Evolutionary conservation across 2,113 vertebrate genomes (phyloP).

Genomic region (Vidua macroura): DNA sequence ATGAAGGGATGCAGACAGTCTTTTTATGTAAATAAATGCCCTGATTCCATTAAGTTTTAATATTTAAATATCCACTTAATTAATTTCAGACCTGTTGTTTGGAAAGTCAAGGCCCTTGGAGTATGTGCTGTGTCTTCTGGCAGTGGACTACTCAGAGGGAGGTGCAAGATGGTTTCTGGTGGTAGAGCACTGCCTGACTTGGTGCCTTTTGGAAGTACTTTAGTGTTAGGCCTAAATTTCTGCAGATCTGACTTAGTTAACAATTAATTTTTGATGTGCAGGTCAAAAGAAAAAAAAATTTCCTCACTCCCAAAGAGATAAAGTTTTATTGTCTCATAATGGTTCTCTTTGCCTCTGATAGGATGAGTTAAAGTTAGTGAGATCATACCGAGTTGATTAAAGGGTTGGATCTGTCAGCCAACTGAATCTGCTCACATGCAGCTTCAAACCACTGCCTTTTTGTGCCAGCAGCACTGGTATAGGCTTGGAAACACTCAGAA

Average conservation of each 20-base stretch:
- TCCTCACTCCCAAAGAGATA: background rate
- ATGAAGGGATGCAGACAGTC: background rate
- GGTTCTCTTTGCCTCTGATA: background rate
- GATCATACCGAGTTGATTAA: background rate
- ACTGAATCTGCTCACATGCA: background rate
- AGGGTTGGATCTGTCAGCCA: background rate
- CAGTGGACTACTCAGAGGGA: background rate
- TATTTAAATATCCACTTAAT: background rate
- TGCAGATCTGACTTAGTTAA: background rate
- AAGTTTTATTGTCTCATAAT: background rate
- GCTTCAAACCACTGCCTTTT: background rate
- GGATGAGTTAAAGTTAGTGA: background rate
- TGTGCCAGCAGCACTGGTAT: background rate
- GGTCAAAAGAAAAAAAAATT: background rate
- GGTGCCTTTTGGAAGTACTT: background rate
- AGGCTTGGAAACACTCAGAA: background rate
- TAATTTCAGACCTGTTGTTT: background rate
- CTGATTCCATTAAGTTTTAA: background rate
- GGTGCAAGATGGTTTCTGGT: background rate
- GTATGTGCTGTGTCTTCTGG: background rate
- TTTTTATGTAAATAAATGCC: background rate
- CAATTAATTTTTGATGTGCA: background rate
- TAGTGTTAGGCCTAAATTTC: background rate
- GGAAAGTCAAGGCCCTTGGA: background rate
- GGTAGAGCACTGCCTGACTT: background rate